Evolutionary conservation across 2,113 vertebrate genomes (phyloP).

Genomic region (Chauna torquata): DNA sequence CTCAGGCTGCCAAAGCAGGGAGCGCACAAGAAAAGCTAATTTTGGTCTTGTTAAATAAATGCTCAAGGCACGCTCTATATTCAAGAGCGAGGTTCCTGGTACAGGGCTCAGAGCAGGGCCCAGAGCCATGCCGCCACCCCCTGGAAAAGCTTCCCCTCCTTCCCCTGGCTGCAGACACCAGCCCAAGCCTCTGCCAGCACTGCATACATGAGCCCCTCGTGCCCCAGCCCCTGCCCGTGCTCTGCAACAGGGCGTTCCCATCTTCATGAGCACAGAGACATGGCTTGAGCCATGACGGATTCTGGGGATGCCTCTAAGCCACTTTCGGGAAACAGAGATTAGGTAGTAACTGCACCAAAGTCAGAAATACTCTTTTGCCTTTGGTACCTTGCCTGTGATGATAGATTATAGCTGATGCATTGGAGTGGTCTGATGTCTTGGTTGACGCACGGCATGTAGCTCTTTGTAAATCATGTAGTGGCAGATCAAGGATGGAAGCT

Average conservation of each 20-base stretch:
- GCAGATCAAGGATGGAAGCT: background rate
- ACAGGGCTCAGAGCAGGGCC: background rate
- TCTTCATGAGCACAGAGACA: background rate
- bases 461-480: background rate
- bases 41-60: background rate
- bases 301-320: background rate
- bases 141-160: background rate
- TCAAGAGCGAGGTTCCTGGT: background rate
- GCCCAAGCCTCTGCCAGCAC: background rate
- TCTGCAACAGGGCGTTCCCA: background rate
- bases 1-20: background rate
- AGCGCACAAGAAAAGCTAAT: background rate
- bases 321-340: background rate
- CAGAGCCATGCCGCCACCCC: background rate
- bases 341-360: background rate
- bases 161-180: background rate
- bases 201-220: too few relatives aligned
- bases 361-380: background rate
- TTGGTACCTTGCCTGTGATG: background rate
- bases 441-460: background rate
- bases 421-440: background rate
- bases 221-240: background rate
- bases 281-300: accelerated
- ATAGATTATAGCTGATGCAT: background rate
- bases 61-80: too few relatives aligned